Conservation (phyloP, 1,140 invertebrate genomes). For the Hycleus cichorii region DNA sequence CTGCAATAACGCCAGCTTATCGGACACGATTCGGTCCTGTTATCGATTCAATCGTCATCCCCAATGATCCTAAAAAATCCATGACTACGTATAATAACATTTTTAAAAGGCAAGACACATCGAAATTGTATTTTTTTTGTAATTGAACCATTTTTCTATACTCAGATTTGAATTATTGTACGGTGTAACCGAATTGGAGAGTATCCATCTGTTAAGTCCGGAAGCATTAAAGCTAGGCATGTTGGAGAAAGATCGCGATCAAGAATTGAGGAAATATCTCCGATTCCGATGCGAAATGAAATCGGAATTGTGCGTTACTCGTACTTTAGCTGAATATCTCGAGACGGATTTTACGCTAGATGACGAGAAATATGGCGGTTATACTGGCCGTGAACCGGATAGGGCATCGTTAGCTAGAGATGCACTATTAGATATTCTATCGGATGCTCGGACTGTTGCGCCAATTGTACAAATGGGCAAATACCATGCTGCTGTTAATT, state of each 20-base stretch:
- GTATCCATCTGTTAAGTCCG: constrained; percentile 71
- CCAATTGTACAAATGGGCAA: constrained; percentile 65
- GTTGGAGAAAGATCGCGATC: constrained; percentile 65
- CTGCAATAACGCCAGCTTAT: constrained; percentile 54
- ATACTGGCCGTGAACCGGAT: constrained; percentile 42
- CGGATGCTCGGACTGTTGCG: constrained; percentile 74
- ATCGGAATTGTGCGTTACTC: constrained; percentile 53
- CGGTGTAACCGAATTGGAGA: constrained; percentile 82
- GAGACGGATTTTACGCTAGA: constrained; percentile 11
- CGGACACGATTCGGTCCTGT: constrained; percentile 70
- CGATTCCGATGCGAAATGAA: constrained; percentile 55
- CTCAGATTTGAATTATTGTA: constrained; percentile 78
- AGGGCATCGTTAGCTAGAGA: constrained; percentile 50
- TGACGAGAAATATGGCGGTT: constrained; percentile 7
- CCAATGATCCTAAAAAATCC: constrained; percentile 63
- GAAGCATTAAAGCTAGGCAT: constrained; percentile 73
- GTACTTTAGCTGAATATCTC: constrained; percentile 59
- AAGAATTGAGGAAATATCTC: constrained; percentile 69
- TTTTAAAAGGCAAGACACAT: constrained; percentile 55
- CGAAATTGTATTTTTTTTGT: neutral
- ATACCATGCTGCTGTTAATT: constrained; percentile 64
- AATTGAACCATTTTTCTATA: neutral
- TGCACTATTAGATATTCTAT: constrained; percentile 75
- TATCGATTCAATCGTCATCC: constrained; percentile 76
- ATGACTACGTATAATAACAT: constrained; percentile 67